Evolutionary conservation across 2,888 invertebrate species (phyloP).

Genomic region (Drosophila maculinotata): DNA sequence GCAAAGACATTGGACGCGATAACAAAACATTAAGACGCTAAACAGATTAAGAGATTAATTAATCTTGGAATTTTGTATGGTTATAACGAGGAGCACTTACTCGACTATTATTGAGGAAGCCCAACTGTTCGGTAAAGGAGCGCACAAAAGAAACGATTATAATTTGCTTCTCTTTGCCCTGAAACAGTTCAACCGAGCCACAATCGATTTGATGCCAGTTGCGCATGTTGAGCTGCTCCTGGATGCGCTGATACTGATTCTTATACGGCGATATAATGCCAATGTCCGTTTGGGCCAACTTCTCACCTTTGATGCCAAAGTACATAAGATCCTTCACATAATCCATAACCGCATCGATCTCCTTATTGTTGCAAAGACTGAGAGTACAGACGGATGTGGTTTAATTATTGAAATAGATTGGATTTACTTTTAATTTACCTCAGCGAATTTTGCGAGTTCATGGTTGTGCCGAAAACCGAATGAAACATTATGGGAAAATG

Average conservation of each 20-base stretch:
- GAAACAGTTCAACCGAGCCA: conserved; percentile 95
- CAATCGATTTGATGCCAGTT: conserved; percentile 86
- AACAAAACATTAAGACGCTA: conserved; percentile 89
- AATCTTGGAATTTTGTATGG: background rate
- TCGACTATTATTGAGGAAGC: conserved; percentile 80
- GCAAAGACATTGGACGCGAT: conserved; percentile 87
- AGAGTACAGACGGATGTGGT: background rate
- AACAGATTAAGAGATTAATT: background rate
- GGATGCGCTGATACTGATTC: conserved; percentile 84
- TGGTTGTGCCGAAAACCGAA: conserved; percentile 86
- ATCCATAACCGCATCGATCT: conserved; percentile 87
- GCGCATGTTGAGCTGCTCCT: conserved; percentile 75
- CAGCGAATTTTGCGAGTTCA: conserved; percentile 51
- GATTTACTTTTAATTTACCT: conserved; percentile 55
- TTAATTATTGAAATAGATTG: background rate
- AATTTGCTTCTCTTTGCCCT: conserved; percentile 93
- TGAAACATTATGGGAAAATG: conserved; percentile 88
- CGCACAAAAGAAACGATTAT: conserved; percentile 94
- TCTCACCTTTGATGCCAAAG: conserved; percentile 85
- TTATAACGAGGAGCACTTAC: conserved; percentile 57
- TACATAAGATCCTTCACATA: conserved; percentile 87
- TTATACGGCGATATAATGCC: conserved; percentile 88
- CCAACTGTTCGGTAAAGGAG: conserved; percentile 74
- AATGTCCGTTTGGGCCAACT: conserved; percentile 85
- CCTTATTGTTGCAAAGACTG: conserved; percentile 87